phyloP scores from a whole-genome alignment of 2,113 vertebrate species.

The Scomber scombrus region DNA sequence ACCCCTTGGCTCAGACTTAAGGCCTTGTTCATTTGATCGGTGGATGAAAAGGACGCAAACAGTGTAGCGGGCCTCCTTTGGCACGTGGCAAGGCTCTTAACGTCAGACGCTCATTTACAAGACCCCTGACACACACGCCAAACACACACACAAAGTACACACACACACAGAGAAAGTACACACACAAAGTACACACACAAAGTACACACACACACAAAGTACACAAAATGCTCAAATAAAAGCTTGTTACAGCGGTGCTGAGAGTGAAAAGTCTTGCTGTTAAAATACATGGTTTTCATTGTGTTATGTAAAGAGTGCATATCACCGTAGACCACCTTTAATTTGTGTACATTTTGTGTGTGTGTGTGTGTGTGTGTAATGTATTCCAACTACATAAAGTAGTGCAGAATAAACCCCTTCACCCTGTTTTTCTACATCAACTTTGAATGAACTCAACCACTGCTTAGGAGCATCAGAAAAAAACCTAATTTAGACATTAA shows the following conservation, averaged over 20 bases:
- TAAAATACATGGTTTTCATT: conserved; percentile 43
- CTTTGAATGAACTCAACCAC: conserved; percentile 38
- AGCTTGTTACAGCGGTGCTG: conserved; percentile 34
- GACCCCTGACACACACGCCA: conserved; percentile 67
- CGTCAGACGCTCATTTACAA: conserved; percentile 76
- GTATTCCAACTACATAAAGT: conserved; percentile 36
- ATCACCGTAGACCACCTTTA: conserved; percentile 34
- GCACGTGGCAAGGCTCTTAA: conserved; percentile 72
- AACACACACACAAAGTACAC: conserved; percentile 50
- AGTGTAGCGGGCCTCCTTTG: conserved; percentile 63
- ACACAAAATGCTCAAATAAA: conserved; percentile 40
- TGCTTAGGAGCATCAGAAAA: background rate
- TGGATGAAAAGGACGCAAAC: conserved; percentile 63
- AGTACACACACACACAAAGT: too few species aligned
- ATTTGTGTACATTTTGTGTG: background rate
- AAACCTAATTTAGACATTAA: background rate
- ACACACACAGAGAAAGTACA: background rate
- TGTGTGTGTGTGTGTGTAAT: background rate
- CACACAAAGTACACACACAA: too few species aligned
- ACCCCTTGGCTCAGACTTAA: conserved; percentile 60
- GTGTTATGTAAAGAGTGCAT: conserved; percentile 5
- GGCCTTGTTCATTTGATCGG: conserved; percentile 63
- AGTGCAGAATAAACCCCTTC: conserved; percentile 30
- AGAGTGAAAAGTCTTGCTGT: conserved; percentile 21
- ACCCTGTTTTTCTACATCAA: conserved; percentile 19